Conservation (phyloP, 2,888 invertebrate species). For the Empis stercorea region DNA sequence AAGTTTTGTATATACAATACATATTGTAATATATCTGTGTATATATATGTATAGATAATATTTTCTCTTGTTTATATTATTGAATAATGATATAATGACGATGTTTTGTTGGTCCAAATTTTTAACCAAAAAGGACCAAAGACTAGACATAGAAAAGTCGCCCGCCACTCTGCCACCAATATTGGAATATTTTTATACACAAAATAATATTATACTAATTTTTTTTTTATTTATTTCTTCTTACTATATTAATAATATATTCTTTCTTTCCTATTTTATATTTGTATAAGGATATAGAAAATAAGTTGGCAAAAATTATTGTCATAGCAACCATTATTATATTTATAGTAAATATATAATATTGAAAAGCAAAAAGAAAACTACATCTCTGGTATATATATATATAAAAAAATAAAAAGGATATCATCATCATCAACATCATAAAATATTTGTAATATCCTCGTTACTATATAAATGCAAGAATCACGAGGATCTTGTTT, state of each 20-base stretch:
- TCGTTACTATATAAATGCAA: neutral
- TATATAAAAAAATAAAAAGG: neutral
- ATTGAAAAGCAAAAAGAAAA: neutral
- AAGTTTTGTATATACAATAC: too few relatives aligned
- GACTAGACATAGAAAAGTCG: neutral
- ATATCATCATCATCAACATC: neutral
- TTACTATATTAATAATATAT: too few relatives aligned
- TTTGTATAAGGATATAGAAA: too few relatives aligned
- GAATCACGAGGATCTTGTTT: neutral
- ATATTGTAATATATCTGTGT: too few relatives aligned
- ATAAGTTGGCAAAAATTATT: neutral
- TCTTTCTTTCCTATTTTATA: too few relatives aligned
- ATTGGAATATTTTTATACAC: neutral
- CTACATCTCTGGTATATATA: neutral
- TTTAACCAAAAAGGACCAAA: neutral
- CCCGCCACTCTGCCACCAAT: slow-evolving; percentile 1
- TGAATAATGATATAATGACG: too few relatives aligned
- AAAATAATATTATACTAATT: too few relatives aligned
- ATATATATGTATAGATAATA: too few relatives aligned
- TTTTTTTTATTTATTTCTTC: too few relatives aligned
- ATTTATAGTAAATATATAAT: too few relatives aligned
- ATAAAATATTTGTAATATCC: neutral
- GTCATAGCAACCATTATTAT: neutral
- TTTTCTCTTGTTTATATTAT: too few relatives aligned
- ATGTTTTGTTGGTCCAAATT: too few relatives aligned